Evolutionary conservation across 2,797 vertebrate species (phyloP).

Genomic region (Aldrovandia affinis): DNA sequence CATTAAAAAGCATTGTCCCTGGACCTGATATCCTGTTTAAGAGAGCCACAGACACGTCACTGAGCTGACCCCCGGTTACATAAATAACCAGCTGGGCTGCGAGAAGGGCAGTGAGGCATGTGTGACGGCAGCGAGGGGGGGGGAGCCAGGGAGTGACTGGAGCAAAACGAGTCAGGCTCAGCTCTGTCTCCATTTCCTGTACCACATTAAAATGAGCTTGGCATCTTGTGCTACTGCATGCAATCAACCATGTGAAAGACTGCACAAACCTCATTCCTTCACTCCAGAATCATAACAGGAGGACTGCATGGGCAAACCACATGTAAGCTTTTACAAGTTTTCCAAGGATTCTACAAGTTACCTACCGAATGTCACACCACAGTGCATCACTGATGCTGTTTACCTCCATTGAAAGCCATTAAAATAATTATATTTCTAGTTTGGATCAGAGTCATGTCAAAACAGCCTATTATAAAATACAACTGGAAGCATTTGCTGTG

Average conservation of each 20-base stretch:
- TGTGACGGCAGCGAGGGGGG: background rate
- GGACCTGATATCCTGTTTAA: constrained; percentile 41
- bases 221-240: background rate
- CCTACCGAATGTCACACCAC: too few relatives aligned
- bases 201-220: background rate
- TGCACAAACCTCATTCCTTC: background rate
- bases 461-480: background rate
- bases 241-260: background rate
- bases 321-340: background rate
- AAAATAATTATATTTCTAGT: background rate
- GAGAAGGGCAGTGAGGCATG: background rate
- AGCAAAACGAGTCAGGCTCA: background rate
- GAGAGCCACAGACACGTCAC: constrained; percentile 11
- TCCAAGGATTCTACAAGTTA: too few relatives aligned
- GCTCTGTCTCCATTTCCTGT: background rate
- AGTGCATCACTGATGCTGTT: too few relatives aligned
- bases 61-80: constrained; percentile 28
- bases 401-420: background rate
- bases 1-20: constrained; percentile 50
- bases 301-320: background rate
- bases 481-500: background rate
- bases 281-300: background rate
- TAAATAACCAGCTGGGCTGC: constrained; percentile 1
- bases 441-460: background rate
- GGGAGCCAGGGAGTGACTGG: background rate